Evolutionary conservation across 2,888 invertebrate genomes (phyloP).

Genomic region (Platynereis dumerilii): DNA sequence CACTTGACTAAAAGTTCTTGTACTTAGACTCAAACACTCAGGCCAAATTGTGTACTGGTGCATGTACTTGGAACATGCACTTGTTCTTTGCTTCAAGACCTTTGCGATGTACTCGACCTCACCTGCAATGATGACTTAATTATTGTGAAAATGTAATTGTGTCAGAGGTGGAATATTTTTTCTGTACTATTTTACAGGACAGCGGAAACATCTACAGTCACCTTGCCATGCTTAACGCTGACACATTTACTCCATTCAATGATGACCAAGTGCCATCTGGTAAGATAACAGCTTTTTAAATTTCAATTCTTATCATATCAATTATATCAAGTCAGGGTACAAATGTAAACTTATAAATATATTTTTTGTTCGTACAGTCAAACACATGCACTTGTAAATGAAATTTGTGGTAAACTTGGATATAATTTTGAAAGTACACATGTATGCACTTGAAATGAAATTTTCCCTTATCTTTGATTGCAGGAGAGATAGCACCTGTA

Average conservation of each 20-base stretch:
- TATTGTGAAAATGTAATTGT: too few species aligned
- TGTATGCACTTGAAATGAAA: background rate
- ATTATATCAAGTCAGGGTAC: too few species aligned
- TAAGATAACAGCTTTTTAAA: constrained; percentile 31
- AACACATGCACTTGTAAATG: too few species aligned
- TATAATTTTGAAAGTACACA: background rate
- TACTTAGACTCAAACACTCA: too few species aligned
- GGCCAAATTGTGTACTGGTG: too few species aligned
- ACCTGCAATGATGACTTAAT: too few species aligned
- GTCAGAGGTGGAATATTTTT: too few species aligned
- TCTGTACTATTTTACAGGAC: constrained; percentile 40
- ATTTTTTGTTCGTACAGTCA: too few species aligned
- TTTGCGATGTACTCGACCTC: background rate
- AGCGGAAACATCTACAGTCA: constrained; percentile 53
- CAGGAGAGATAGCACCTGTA: constrained; percentile 76
- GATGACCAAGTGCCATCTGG: constrained; percentile 59
- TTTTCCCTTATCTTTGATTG: background rate
- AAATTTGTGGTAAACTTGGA: background rate
- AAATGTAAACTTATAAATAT: too few species aligned
- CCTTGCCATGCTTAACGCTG: constrained; percentile 72
- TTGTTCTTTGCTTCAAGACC: background rate
- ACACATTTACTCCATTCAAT: constrained; percentile 77
- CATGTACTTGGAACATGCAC: background rate
- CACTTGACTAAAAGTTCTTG: too few species aligned
- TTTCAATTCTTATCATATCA: too few species aligned